Evolutionary conservation across 2,113 vertebrate species (phyloP), one percentile per base, ranked within the genome.

Genomic region (Blennius ocellaris): DNA sequence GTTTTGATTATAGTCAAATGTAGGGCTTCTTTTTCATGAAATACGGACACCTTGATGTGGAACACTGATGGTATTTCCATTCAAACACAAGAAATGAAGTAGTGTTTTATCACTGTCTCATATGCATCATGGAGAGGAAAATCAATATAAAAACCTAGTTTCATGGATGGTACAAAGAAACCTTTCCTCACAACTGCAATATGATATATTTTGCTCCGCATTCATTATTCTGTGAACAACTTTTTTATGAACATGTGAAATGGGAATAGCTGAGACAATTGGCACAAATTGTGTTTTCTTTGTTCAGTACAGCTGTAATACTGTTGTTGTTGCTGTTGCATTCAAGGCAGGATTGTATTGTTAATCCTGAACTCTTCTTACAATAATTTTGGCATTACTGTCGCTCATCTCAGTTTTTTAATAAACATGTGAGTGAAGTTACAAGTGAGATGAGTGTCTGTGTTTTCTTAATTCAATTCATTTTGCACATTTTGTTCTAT

Each of bases 271-370:
- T n/a, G 9, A 71, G 7, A 41, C 60, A 47, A 40, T 14, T 73
- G 39, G 64, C 51, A 47, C 40, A 76, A 39, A 54, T 8, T 66
- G 21, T 30, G 21, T 30, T 30, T 56, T 59, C 11, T 51, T 41
- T 37, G 6, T 11, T 45, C 40, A 41, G 3, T 16, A 58, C 1
- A 44, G 15, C 21, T 63, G 6, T 16, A 49, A 40, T 12, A 39
- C 55, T 8, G 11, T 5, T 44, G 11, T 54, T 41, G 9, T 36
- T 21, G 16, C 53, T 54, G 21, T 4, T 30, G 21, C 21, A 30
- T 48, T 64, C 37, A 49, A 15, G 45, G 12, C 55, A 6, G 39
- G 30, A 38, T 16, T 60, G 8, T 4, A 56, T 52, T 57, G 16
- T 57, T 56, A 61, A 61, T 57, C 30, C 7, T n/a, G 11, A 3